Evolutionary conservation across 2,888 invertebrate species (phyloP), one percentile per base, ranked within the genome.

Genomic region (Bembecia ichneumoniformis): DNA sequence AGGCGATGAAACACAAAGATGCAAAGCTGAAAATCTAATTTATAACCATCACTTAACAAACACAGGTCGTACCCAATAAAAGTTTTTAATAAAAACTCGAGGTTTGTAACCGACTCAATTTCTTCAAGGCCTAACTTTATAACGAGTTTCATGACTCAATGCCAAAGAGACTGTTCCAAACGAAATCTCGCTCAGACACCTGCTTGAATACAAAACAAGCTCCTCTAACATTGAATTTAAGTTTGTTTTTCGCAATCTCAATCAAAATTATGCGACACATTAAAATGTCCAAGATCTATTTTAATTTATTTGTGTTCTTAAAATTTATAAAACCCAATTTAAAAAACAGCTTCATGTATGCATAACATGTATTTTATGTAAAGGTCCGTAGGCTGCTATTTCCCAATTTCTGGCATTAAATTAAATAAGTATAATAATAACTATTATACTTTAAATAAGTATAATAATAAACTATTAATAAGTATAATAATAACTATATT

Each of bases 101-200:
- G 20, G 46, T 46, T 48, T 47, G 48, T 46, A 51, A 51, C 51
- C 34, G 52, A 55, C 50, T 56, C 55, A 54, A 56, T 54, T 58
- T 54, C 49, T 53, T 58, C 52, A 48, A 47, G 51, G 46, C 44
- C 54, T 48, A 55, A 58, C 51, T 57, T 56, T 49, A 10, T 58
- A 58, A 58, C 56, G 55, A 58, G 58, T 58, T 58, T 50, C 43
- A 49, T 47, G 45, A 46, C 20, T 49, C 52, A 40, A 20, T 44
- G 48, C 43, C 49, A 48, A 50, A 48, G 50, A 16, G n/a, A 13
- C 15, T 44, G 44, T 44, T 44, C 50, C 16, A 50, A 44, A 52
- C 28, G 43, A 48, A 43, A 48, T 47, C 44, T 44, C n/a, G 16
- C 40, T 43, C 13, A 47, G 36, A 50, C 55, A 55, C 55, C 52